These are phyloP conservation scores for Cheilosia pagana DNA, from an alignment of 2,888 invertebrate genomes.

Conservation along the genomic window DNA sequence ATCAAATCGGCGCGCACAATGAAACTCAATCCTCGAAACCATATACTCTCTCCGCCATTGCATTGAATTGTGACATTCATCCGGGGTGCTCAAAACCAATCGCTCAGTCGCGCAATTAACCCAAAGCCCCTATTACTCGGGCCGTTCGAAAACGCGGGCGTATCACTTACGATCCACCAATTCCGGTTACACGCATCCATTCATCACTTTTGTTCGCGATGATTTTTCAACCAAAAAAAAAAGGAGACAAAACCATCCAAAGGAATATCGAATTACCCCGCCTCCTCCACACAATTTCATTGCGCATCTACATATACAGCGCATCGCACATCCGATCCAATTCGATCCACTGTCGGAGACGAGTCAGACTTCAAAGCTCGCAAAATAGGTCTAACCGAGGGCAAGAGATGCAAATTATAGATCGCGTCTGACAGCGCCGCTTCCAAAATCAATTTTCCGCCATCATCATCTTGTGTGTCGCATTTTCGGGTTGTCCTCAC, in stretches of 20 bases:
- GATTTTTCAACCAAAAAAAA: conserved; percentile 17
- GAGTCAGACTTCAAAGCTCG: conserved; percentile 56
- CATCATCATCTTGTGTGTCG: no score
- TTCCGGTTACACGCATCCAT: conserved; percentile 68
- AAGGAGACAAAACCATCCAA: conserved; percentile 7
- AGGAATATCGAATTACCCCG: conserved; percentile 63
- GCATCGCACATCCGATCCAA: conserved; percentile 65
- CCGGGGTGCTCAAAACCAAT: background rate
- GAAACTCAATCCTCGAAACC: background rate
- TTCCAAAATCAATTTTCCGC: conserved; percentile 68
- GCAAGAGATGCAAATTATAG: conserved; percentile 65
- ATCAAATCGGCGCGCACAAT: background rate
- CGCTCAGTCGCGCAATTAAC: conserved; percentile 13
- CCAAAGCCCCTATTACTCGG: conserved; percentile 3
- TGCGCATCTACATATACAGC: conserved; percentile 16
- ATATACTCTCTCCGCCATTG: background rate
- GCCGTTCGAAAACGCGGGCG: conserved; percentile 28
- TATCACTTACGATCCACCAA: conserved; percentile 69
- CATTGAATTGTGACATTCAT: conserved; percentile 2
- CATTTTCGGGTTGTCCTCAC: conserved; percentile 1
- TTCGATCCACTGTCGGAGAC: conserved; percentile 54
- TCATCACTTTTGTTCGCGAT: conserved; percentile 49
- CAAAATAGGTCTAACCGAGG: conserved; percentile 53
- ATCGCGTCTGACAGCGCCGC: conserved; percentile 72
- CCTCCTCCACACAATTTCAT: conserved; percentile 12